A percentile compares a stretch with the other conserved stretches of the same genome.
Conservation (phyloP, 2,797 vertebrate genomes). For the Carapus acus region DNA sequence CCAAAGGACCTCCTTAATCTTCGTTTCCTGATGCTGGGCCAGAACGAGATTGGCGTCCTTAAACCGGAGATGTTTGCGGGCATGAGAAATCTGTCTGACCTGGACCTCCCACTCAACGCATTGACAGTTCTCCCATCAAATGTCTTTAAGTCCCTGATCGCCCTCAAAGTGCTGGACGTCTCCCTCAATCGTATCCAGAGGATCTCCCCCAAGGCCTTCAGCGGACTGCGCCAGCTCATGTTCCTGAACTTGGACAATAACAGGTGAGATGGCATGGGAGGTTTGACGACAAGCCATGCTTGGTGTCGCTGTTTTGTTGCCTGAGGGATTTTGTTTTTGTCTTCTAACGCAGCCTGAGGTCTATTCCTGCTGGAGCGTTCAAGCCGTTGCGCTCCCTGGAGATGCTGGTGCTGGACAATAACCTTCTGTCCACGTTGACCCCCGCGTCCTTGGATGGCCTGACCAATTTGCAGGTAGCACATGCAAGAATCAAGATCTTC, state of each 20-base stretch:
- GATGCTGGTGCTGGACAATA: conserved; percentile 76
- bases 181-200: conserved; percentile 70
- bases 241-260: conserved; percentile 78
- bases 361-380: conserved; percentile 58
- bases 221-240: conserved; percentile 67
- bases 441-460: conserved; percentile 61
- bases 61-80: conserved; percentile 69
- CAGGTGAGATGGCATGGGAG: conserved; percentile 42
- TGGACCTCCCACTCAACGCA: conserved; percentile 70
- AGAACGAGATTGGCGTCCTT: conserved; percentile 67
- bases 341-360: conserved; percentile 55
- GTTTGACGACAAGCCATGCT: too few species aligned
- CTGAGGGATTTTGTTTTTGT: conserved; percentile 13
- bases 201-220: conserved; percentile 67
- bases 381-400: conserved; percentile 62
- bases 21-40: conserved; percentile 75
- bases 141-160: conserved; percentile 68
- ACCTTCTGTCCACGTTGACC: conserved; percentile 61
- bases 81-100: conserved; percentile 72
- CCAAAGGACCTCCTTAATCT: conserved; percentile 70
- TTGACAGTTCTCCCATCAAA: conserved; percentile 64
- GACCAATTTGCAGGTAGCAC: conserved; percentile 60
- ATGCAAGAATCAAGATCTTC: not conserved
- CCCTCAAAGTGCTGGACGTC: conserved; percentile 73
- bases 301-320: not conserved